Base-by-base conservation (phyloP, 2,797 vertebrate species). In the Premnoplex brunnescens region DNA sequence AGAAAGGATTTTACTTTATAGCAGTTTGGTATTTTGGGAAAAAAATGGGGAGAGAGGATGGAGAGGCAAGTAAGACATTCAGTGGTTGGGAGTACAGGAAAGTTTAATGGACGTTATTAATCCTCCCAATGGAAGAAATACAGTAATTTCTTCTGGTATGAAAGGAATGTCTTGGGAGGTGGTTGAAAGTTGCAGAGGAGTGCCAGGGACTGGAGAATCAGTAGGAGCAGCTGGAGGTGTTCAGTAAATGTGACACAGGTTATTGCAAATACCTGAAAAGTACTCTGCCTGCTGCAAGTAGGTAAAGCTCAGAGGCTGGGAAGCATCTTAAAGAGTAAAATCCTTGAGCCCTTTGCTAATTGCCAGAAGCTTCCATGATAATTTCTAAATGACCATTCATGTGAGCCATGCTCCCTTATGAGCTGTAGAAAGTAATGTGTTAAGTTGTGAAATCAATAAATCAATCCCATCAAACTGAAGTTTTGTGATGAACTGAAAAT, bases 91-190 rank as follows among this genome's bases (percentile, higher is more conserved):
- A 95, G 86, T 85, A 51, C 52, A 88, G 67, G 55, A 78, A 43
- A 67, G 34, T 93, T 94, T 85, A 93, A 62, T 80, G 49, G 84
- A 78, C 1, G 4, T 88, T 94, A 89, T 74, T 92, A 91, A 88
- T 84, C 76, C 73, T 97, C 72, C 82, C 58, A 64, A 8, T 92
- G 59, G 84, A 91, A 95, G 85, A 92, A 96, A 91, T 91, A 89
- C 49, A 88, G 81, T 80, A 55, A 81, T 89, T 91, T 95, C 68
- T 89, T 93, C 59, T 84, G 93, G 92, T 94, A 93, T 96, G 93
- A 94, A 89, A 95, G 79, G 93, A 96, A 96, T 95, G 92, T 75
- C 48, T 93, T 93, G 93, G 95, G 93, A 94, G 85, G 87, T 72
- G 58, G 68, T 88, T 96, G 81, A 79, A 91, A 85, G 68, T 89